Conservation (phyloP, 2,797 vertebrate genomes). For the Melanotaenia pygmaea region DNA sequence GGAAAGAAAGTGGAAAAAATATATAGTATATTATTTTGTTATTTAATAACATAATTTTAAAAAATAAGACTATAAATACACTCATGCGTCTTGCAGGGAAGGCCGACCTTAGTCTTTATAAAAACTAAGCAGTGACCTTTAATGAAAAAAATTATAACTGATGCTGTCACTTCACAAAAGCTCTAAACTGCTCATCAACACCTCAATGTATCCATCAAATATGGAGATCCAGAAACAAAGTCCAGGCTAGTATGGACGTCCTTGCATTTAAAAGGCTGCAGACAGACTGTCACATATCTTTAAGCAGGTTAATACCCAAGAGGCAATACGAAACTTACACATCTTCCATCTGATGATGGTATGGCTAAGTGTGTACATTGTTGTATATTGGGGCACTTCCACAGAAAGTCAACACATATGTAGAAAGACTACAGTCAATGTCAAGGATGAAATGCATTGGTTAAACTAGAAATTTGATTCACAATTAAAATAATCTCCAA, state of each 20-base stretch:
- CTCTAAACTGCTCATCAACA: conserved; percentile 17
- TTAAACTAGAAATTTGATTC: conserved; percentile 19
- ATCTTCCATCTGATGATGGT: conserved; percentile 30
- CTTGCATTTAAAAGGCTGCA: conserved; percentile 30
- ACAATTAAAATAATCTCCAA: conserved; percentile 24
- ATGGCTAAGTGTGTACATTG: conserved; percentile 5
- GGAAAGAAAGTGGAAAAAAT: conserved; percentile 34
- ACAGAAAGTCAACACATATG: conserved; percentile 6
- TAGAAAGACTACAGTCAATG: conserved; percentile 7
- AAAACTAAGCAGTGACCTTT: background rate
- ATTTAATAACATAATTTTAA: background rate
- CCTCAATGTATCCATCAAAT: conserved; percentile 36
- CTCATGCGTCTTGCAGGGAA: background rate
- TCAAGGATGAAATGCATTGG: conserved; percentile 5
- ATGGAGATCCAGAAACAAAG: conserved; percentile 21
- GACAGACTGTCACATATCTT: conserved; percentile 25
- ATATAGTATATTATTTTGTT: conserved; percentile 19
- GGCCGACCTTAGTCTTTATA: background rate
- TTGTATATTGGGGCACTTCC: conserved; percentile 21
- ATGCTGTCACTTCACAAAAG: conserved; percentile 24
- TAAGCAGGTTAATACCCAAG: conserved; percentile 22
- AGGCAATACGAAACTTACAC: conserved; percentile 34
- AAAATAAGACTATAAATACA: conserved; percentile 3
- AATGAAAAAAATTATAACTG: conserved; percentile 7
- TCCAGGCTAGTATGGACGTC: background rate